Evolutionary conservation across 2,797 vertebrate genomes (phyloP).

Genomic region (Anabacerthia variegaticeps): DNA sequence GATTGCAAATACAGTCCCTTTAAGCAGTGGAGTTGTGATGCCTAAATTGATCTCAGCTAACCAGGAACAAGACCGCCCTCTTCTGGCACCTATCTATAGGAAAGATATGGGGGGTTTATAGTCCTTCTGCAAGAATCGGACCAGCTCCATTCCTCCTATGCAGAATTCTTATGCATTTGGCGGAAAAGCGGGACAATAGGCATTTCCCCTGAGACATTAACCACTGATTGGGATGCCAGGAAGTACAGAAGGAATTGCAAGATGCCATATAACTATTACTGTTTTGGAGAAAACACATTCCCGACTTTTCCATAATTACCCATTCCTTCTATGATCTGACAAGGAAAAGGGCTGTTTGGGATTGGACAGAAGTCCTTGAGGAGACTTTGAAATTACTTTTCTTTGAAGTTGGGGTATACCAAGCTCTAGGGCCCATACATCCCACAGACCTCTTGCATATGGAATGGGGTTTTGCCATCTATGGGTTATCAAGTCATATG

Average conservation of each 20-base stretch:
- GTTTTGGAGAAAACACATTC: neutral
- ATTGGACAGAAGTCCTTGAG: neutral
- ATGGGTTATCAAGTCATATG: neutral
- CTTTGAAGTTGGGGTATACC: neutral
- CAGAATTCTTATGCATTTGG: neutral
- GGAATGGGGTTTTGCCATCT: neutral
- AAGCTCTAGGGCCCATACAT: neutral
- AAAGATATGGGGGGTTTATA: neutral
- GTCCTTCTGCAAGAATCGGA: neutral
- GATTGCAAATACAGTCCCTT: neutral
- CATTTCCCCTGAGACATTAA: neutral
- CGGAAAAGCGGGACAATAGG: fast-evolving
- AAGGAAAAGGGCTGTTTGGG: neutral
- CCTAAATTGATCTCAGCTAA: neutral
- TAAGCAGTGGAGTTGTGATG: neutral
- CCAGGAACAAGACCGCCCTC: neutral
- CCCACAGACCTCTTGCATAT: neutral
- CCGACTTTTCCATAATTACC: neutral
- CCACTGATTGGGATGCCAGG: neutral
- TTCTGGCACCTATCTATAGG: neutral
- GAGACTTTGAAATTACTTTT: neutral
- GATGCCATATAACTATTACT: neutral
- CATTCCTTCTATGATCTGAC: neutral
- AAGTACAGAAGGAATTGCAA: neutral
- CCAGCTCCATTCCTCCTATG: neutral